Evolutionary conservation across 2,797 vertebrate species (phyloP).

Genomic region (Thaleichthys pacificus): DNA sequence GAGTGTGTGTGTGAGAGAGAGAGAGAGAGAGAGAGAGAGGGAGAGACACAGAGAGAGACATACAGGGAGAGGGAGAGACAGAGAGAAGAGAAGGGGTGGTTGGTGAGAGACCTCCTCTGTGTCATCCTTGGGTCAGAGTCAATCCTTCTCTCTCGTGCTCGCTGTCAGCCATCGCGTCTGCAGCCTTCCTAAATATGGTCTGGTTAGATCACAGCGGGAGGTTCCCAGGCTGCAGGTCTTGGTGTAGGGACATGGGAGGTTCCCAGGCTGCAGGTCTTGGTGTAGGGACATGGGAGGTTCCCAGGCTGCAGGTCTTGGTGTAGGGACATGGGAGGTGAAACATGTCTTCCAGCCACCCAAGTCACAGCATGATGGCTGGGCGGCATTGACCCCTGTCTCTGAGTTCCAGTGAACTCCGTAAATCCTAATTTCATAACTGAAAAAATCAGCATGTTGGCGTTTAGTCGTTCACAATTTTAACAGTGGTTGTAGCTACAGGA

Average conservation of each 20-base stretch:
- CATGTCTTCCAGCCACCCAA: too few species aligned
- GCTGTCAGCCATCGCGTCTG: neutral
- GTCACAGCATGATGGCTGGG: too few species aligned
- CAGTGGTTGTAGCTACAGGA: too few species aligned
- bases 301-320: slow-evolving; percentile 6
- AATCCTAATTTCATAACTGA: too few species aligned
- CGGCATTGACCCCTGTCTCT: slow-evolving; percentile 13
- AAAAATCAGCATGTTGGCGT: too few species aligned
- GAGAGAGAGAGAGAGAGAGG: neutral
- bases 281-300: neutral
- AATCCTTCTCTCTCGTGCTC: neutral
- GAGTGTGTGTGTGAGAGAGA: neutral
- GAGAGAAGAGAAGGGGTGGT: neutral
- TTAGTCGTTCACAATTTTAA: neutral
- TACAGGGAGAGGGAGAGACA: neutral
- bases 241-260: neutral
- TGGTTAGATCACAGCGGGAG: slow-evolving; percentile 29
- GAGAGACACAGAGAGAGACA: too few species aligned
- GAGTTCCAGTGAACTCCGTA: slow-evolving; percentile 6
- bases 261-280: slow-evolving; percentile 3
- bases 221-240: neutral
- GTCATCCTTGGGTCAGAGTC: neutral
- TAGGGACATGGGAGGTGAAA: neutral
- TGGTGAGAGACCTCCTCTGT: neutral
- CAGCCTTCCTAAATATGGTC: slow-evolving; percentile 13